phyloP scores from a whole-genome alignment of 2,888 invertebrate species.

The Phalera bucephala region DNA sequence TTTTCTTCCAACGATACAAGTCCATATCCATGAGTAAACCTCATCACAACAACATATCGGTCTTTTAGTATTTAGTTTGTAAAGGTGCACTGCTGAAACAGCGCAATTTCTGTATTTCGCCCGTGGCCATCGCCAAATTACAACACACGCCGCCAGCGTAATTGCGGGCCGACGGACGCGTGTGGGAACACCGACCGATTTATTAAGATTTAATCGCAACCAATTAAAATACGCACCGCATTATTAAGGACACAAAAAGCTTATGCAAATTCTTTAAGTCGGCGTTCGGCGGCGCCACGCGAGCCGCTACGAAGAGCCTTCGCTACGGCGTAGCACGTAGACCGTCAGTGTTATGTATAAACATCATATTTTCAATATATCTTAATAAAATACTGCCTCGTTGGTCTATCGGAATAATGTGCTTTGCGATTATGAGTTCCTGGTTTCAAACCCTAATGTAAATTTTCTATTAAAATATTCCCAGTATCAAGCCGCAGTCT shows the following conservation, averaged over 20 bases:
- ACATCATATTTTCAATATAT: slow-evolving; percentile 5
- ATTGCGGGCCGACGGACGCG: slow-evolving; percentile 64
- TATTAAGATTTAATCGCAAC: slow-evolving; percentile 78
- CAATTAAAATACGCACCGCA: slow-evolving; percentile 75
- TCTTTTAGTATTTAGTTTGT: slow-evolving; percentile 35
- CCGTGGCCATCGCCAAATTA: slow-evolving; percentile 70
- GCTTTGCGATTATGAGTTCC: too few species aligned
- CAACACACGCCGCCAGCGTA: slow-evolving; percentile 66
- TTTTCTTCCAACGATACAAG: too few species aligned
- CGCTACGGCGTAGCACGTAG: slow-evolving; percentile 47
- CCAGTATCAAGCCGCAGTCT: too few species aligned
- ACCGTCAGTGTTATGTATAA: slow-evolving; percentile 7
- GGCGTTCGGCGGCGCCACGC: slow-evolving; percentile 35
- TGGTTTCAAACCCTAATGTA: too few species aligned
- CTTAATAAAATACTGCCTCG: too few species aligned
- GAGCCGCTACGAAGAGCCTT: slow-evolving; percentile 38
- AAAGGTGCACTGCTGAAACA: slow-evolving; percentile 55
- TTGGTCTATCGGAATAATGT: too few species aligned
- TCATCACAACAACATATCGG: too few species aligned
- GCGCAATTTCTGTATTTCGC: slow-evolving; percentile 67
- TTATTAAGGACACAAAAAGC: slow-evolving; percentile 67
- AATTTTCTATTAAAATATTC: too few species aligned
- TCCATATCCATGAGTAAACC: too few species aligned
- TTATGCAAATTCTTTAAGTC: slow-evolving; percentile 56
- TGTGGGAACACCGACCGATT: slow-evolving; percentile 74